These are phyloP conservation scores for Eristalinus aeneus DNA, from an alignment of 2,888 invertebrate species.

Conservation along the genomic window DNA sequence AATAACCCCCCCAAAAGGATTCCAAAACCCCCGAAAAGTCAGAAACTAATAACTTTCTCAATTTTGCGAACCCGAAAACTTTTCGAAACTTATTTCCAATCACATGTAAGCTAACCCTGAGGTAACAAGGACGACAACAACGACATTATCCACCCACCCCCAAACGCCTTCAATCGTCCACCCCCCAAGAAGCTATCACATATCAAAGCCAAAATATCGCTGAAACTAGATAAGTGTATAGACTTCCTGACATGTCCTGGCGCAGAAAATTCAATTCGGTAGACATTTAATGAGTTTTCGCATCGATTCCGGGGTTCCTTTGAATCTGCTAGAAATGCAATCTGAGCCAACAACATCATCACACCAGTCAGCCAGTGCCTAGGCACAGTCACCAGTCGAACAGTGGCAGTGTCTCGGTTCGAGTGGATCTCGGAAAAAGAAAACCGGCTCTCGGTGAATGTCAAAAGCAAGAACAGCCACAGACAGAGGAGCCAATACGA, in stretches of 20 bases:
- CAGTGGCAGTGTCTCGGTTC: constrained; percentile 7
- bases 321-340: constrained; percentile 44
- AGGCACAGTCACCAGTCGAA: neutral
- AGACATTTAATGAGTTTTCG: constrained; percentile 63
- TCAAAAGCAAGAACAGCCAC: constrained; percentile 41
- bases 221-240: constrained; percentile 3
- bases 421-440: neutral
- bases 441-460: constrained; percentile 33
- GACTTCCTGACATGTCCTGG: constrained; percentile 20
- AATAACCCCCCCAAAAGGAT: constrained; percentile 39
- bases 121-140: neutral
- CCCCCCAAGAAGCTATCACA: constrained; percentile 15
- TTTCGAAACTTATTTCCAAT: constrained; percentile 46
- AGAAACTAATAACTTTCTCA: constrained; percentile 55
- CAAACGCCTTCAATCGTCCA: too few species aligned
- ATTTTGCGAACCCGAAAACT: constrained; percentile 53
- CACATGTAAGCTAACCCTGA: constrained; percentile 12
- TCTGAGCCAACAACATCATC: constrained; percentile 10
- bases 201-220: constrained; percentile 29
- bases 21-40: constrained; percentile 33
- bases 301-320: constrained; percentile 47
- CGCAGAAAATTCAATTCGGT: constrained; percentile 39
- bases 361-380: constrained; percentile 3
- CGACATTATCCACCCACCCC: neutral
- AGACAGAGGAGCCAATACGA: neutral